Percentiles rank a stretch among this genome's conserved stretches.
These are phyloP conservation scores for Physeter macrocephalus DNA, from an alignment of 2,113 vertebrate species.

Conservation along the genomic window DNA sequence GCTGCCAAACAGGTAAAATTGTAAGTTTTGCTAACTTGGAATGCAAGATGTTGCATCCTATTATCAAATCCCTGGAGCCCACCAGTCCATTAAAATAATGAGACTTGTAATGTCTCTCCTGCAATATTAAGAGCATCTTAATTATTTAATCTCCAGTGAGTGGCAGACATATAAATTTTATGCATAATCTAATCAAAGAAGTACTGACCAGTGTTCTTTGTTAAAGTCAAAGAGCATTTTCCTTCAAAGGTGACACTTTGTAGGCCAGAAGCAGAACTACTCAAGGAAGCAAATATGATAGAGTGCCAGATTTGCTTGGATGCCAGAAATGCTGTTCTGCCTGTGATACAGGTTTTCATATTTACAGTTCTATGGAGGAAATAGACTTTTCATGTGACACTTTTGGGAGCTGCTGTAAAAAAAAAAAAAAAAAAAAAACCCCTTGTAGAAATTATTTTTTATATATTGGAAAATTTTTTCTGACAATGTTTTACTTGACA, in stretches of 20 bases:
- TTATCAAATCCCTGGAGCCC: constrained; percentile 33
- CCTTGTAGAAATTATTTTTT: not conserved
- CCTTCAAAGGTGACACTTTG: not conserved
- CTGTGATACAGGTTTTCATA: not conserved
- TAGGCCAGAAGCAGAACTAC: not conserved
- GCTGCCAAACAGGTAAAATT: not conserved
- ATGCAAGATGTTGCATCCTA: constrained; percentile 5
- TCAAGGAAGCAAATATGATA: not conserved
- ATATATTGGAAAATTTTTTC: not conserved
- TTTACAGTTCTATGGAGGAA: not conserved
- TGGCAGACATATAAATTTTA: constrained; percentile 1
- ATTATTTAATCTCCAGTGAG: constrained; percentile 67
- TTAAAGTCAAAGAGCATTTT: constrained; percentile 31
- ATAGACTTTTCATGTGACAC: not conserved
- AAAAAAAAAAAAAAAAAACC: not conserved
- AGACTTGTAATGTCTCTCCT: constrained; percentile 34
- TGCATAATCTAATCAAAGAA: constrained; percentile 33
- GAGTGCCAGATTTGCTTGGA: not conserved
- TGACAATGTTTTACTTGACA: not conserved
- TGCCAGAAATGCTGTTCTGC: not conserved
- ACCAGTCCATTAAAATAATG: constrained; percentile 53
- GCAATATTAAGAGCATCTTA: constrained; percentile 68
- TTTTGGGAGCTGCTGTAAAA: not conserved
- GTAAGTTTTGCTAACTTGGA: constrained; percentile 10
- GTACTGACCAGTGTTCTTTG: not conserved